Evolutionary conservation across 2,797 vertebrate species (phyloP), one percentile per base, ranked within the genome.

Genomic region (Xenops minutus): DNA sequence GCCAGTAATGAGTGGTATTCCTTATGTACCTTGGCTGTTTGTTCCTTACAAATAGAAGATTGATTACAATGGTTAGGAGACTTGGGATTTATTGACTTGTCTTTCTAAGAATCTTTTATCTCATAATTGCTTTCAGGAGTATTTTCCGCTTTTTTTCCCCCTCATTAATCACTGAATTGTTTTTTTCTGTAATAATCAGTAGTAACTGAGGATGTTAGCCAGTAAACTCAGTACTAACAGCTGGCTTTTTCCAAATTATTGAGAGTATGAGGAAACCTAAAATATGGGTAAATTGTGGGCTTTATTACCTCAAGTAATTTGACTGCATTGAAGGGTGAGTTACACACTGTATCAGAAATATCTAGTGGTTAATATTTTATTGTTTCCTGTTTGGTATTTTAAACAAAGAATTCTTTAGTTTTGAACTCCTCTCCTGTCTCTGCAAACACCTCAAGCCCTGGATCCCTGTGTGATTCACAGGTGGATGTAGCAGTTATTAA

Each of bases 41-140:
- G 49, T 88, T 90, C 82, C 89, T 91, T 67, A 88, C 52, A 93
- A 93, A 93, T 22, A 93, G 85, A 93, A 85, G 54, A 85, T 88
- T 75, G 66, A 89, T 89, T 89, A 83, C 64, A 58, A 14, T 51
- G 22, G 75, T 77, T 85, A 46, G 90, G 82, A 95, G 58, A 81
- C 63, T 63, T 73, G 58, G 34, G 58, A 88, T 86, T 94, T 95
- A 79, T 89, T 84, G 44, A 68, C 59, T 72, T 89, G 27, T 71
- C 88, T 92, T 95, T 80, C 62, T 73, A 85, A 77, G 48, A 83
- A 88, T 83, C 49, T 73, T 36, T 87, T 74, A 52, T 43, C 64
- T 85, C 36, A 10, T 80, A 92, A 94, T 83, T 94, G 78, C 46
- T 90, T 91, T 64, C 39, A 69, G 56, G 52, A 69, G 24, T 48